Evolutionary conservation across 2,113 vertebrate genomes (phyloP).

Genomic region (Etheostoma cragini): DNA sequence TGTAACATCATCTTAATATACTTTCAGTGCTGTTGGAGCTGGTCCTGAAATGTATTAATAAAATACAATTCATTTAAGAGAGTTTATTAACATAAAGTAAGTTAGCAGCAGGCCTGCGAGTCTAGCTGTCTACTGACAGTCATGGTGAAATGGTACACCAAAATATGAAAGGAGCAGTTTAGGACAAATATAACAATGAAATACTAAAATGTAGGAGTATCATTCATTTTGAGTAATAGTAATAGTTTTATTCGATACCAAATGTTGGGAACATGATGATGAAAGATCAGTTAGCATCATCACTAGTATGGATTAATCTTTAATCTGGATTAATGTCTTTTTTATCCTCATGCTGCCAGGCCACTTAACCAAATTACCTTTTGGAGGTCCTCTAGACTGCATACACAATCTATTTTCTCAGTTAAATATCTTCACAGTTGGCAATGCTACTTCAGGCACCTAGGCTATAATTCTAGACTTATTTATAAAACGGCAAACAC

Average conservation of each 20-base stretch:
- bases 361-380: background rate
- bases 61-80: background rate
- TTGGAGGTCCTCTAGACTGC: background rate
- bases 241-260: background rate
- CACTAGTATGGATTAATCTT: background rate
- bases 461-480: background rate
- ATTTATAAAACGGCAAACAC: background rate
- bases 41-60: background rate
- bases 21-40: background rate
- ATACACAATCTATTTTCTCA: background rate
- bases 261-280: background rate
- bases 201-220: background rate
- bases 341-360: background rate
- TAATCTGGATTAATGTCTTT: background rate
- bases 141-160: background rate
- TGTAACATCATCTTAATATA: conserved; percentile 17
- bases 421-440: background rate
- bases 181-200: background rate
- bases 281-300: background rate
- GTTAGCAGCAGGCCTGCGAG: background rate
- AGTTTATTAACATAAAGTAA: background rate
- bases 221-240: too few species aligned
- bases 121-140: background rate
- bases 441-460: background rate
- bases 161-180: background rate